Conservation (phyloP, 2,113 vertebrate genomes). For the Paedocypris sp. region DNA sequence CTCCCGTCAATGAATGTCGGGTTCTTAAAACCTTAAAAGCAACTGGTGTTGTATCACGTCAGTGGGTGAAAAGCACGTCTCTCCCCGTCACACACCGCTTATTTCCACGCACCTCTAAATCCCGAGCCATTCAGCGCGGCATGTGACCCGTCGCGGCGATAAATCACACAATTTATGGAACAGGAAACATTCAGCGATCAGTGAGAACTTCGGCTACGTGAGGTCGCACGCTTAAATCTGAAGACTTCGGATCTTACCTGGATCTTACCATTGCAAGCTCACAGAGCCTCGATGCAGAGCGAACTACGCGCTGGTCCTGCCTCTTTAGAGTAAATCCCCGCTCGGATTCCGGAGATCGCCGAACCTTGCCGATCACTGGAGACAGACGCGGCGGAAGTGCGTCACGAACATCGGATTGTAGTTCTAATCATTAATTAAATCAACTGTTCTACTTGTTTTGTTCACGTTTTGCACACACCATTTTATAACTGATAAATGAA, state of each 20-base stretch:
- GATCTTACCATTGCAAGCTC: slow-evolving; percentile 48
- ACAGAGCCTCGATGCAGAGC: slow-evolving; percentile 42
- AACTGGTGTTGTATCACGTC: slow-evolving; percentile 15
- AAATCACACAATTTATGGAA: background rate
- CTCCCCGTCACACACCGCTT: slow-evolving; percentile 3
- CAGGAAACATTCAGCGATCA: background rate
- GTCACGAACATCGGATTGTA: slow-evolving; percentile 59
- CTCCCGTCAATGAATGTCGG: background rate
- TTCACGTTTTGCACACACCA: too few relatives aligned
- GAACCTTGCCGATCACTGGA: slow-evolving; percentile 37
- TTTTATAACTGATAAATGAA: too few relatives aligned
- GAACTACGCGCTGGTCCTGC: slow-evolving; percentile 37
- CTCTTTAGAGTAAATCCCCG: slow-evolving; percentile 45
- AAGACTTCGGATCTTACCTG: slow-evolving; percentile 47
- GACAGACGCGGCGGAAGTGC: slow-evolving; percentile 50
- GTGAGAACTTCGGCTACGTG: slow-evolving; percentile 5
- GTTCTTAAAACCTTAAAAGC: background rate
- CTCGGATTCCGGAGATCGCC: slow-evolving; percentile 39
- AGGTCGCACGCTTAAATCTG: slow-evolving; percentile 16
- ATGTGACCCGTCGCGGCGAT: background rate
- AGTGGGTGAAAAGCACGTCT: slow-evolving; percentile 2
- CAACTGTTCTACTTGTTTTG: too few relatives aligned
- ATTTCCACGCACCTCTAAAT: slow-evolving; percentile 22
- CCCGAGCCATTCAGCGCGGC: slow-evolving; percentile 16
- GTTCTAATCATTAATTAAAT: slow-evolving; percentile 25